phyloP scores from a whole-genome alignment of 2,797 vertebrate species.

The Columba guinea region DNA sequence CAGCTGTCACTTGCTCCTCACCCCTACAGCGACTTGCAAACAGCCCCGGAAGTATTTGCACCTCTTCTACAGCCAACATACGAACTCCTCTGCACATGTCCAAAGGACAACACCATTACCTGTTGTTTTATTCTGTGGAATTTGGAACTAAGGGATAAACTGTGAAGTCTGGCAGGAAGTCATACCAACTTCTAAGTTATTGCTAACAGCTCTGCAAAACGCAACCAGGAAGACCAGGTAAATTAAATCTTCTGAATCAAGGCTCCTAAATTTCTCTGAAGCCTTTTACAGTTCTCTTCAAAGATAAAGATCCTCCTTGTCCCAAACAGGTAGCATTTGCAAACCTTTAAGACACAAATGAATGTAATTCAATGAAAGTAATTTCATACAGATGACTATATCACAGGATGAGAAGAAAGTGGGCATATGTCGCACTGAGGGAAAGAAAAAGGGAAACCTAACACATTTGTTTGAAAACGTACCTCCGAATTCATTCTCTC shows the following conservation, averaged over 20 bases:
- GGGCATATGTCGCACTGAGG: neutral
- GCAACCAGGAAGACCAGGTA: rapidly evolving
- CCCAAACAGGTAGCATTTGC: neutral
- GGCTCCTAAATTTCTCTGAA: neutral
- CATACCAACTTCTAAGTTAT: neutral
- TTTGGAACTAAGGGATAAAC: neutral
- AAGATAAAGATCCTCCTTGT: neutral
- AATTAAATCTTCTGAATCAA: neutral
- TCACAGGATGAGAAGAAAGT: neutral
- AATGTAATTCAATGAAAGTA: neutral
- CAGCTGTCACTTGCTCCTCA: neutral
- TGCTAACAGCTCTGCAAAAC: neutral
- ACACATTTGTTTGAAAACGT: neutral
- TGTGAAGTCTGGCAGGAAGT: neutral
- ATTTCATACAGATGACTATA: neutral
- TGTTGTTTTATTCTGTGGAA: rapidly evolving
- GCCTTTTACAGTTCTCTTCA: neutral
- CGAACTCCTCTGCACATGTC: neutral
- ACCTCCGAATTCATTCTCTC: neutral
- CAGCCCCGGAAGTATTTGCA: rapidly evolving
- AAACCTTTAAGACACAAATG: neutral
- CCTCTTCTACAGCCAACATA: neutral
- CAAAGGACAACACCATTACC: rapidly evolving
- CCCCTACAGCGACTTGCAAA: rapidly evolving
- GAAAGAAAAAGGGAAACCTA: neutral